phyloP scores from a whole-genome alignment of 2,113 vertebrate species.

The Takifugu flavidus region DNA sequence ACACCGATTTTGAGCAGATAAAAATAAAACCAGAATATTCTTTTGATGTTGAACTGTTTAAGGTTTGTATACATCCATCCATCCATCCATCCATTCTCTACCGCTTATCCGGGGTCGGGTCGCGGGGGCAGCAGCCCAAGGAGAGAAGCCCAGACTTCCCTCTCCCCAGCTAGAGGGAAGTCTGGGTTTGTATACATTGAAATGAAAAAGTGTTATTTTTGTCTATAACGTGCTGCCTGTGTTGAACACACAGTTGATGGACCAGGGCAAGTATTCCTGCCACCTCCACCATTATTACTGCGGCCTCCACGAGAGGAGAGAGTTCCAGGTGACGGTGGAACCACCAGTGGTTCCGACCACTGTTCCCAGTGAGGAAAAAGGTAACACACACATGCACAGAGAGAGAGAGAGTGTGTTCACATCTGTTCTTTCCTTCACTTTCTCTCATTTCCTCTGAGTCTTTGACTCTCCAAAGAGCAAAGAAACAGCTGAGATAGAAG shows the following conservation, averaged over 20 bases:
- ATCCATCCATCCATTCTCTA: too few relatives aligned
- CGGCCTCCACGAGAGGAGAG: conserved; percentile 87
- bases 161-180: too few relatives aligned
- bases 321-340: conserved; percentile 79
- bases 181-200: too few relatives aligned
- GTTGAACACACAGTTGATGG: conserved; percentile 59
- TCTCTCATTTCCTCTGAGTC: conserved; percentile 11
- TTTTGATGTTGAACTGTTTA: too few relatives aligned
- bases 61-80: too few relatives aligned
- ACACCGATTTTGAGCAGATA: too few relatives aligned
- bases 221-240: not conserved
- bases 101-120: too few relatives aligned
- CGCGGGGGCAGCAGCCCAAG: too few relatives aligned
- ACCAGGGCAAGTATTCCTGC: conserved; percentile 89
- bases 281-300: conserved; percentile 97
- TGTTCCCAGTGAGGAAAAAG: conserved; percentile 59
- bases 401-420: conserved; percentile 12
- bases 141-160: too few relatives aligned
- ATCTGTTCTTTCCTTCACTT: conserved; percentile 45
- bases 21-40: too few relatives aligned
- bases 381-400: conserved; percentile 43
- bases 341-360: conserved; percentile 61
- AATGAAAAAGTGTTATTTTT: too few relatives aligned
- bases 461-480: conserved; percentile 14
- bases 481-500: conserved; percentile 13